Evolutionary conservation across 2,797 vertebrate species (phyloP).

Genomic region (Botia kubotai): DNA sequence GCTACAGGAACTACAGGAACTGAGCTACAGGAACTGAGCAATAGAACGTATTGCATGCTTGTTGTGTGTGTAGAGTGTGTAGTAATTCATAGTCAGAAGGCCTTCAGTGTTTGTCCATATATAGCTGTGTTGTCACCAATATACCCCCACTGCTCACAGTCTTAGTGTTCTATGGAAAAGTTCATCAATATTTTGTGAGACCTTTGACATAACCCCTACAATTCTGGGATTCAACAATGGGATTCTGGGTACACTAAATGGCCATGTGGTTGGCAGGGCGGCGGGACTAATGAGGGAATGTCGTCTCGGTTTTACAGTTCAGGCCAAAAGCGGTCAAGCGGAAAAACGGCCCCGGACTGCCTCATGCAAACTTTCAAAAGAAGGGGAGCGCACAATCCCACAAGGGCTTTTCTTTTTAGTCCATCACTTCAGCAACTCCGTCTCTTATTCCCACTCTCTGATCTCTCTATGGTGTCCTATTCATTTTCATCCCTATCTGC

Average conservation of each 20-base stretch:
- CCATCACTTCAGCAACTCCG: slow-evolving; percentile 48
- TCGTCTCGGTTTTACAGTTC: slow-evolving; percentile 95
- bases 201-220: slow-evolving; percentile 93
- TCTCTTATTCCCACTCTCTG: slow-evolving; percentile 36
- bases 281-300: slow-evolving; percentile 99
- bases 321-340: slow-evolving; percentile 89
- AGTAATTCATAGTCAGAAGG: slow-evolving; percentile 62
- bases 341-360: slow-evolving; percentile 88
- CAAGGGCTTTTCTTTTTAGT: slow-evolving; percentile 51
- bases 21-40: too few relatives aligned
- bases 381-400: slow-evolving; percentile 65
- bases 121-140: slow-evolving; percentile 73
- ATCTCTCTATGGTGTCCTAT: slow-evolving; percentile 50
- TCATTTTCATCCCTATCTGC: slow-evolving; percentile 52
- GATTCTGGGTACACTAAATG: slow-evolving; percentile 92
- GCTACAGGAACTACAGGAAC: too few relatives aligned
- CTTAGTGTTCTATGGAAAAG: slow-evolving; percentile 79
- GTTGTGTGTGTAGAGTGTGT: not conserved
- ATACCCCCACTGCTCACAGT: slow-evolving; percentile 67
- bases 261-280: slow-evolving; percentile 89
- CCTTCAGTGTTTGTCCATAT: slow-evolving; percentile 57
- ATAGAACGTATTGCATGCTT: not conserved
- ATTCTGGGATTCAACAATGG: slow-evolving; percentile 93
- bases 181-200: slow-evolving; percentile 91
- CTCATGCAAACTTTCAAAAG: slow-evolving; percentile 86